Base-by-base conservation (phyloP, 2,888 invertebrate species). In the Odontothrips loti region DNA sequence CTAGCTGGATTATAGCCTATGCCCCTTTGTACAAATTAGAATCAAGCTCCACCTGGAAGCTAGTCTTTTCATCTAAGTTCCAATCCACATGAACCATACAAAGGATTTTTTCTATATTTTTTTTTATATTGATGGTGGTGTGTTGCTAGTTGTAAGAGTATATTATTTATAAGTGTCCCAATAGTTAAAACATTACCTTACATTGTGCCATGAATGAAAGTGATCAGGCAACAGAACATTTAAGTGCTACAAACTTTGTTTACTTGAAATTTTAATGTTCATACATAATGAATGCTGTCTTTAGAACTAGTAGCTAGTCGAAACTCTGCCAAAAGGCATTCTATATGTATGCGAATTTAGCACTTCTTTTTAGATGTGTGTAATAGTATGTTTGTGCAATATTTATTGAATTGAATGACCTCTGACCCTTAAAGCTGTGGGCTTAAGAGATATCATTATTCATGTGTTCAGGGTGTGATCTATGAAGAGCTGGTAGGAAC, bases 81-180 rank as follows among this genome's bases (percentile, higher is more conserved):
- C 23, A 58, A 10, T 17, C 58, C n/a, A 58, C 58, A 75, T 27
- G 27, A 75, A 27, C 11, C 23, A 75, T 27, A 75, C 68, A 75
- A 75, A 75, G 68, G 68, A 27, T 75, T 75, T 75, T 58, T 75
- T 75, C 68, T 75, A 75, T 75, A 75, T 75, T 75, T 75, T 75
- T 58, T 75, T 75, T 75, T 75, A 75, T 75, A 75, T 75, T 75
- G 68, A 75, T 75, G 68, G 68, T 75, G 68, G 68, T 27, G 68
- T 75, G 23, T 75, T 17, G 58, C 15, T 75, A 75, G 68, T 27
- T 75, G 23, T 75, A 75, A 75, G 27, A 11, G 10, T 23, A 27
- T 75, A 75, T 27, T 27, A 75, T 11, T 27, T 27, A 12, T 27
- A 75, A 75, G 68, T 75, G 23, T 23, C 68, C 68, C 68, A 12